Evolutionary conservation across 2,797 vertebrate species (phyloP), one percentile per base, ranked within the genome.

Genomic region (Falco rusticolus): DNA sequence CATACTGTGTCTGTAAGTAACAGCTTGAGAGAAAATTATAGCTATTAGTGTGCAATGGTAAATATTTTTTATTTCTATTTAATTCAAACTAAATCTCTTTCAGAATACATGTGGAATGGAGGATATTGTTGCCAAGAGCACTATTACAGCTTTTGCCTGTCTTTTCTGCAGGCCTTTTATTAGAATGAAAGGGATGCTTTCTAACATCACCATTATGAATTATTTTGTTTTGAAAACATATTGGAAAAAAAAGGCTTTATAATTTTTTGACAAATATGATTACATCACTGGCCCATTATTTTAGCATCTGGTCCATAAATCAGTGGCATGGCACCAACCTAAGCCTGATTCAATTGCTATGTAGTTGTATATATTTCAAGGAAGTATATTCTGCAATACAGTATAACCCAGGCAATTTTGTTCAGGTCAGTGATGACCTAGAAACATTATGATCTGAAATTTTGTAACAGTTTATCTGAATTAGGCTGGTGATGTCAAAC

Each of bases 1-100:
- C 60, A 83, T 68, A 84, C 70, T 95, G 84, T 68, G 69, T 77
- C 87, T 97, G 50, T 97, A 97, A 98, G 85, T 93, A 97, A 95
- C 93, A 98, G 96, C 88, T 97, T 97, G 96, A 94, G 56, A 92
- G 93, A 95, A 97, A 98, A 98, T 98, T 96, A 87, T 43, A 96
- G 84, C 89, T 88, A 91, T 97, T 96, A 95, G 90, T 60, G n/a
- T 93, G 28, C 39, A 96, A 84, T 84, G 59, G 79, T 93, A 97
- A 97, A 97, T 94, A 92, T 70, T 68, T 93, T 96, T 97, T 95
- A 97, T 95, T 97, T 97, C 83, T 94, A 68, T 97, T 96, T 96
- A 96, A 96, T 94, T 97, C 64, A 93, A 95, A 97, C 97, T 97
- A 97, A 96, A 93, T 96, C 54, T 84, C 66, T 88, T 95, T 95